Evolutionary conservation across 2,888 invertebrate genomes (phyloP), one percentile per base, ranked within the genome.

Genomic region (Amiota communis): DNA sequence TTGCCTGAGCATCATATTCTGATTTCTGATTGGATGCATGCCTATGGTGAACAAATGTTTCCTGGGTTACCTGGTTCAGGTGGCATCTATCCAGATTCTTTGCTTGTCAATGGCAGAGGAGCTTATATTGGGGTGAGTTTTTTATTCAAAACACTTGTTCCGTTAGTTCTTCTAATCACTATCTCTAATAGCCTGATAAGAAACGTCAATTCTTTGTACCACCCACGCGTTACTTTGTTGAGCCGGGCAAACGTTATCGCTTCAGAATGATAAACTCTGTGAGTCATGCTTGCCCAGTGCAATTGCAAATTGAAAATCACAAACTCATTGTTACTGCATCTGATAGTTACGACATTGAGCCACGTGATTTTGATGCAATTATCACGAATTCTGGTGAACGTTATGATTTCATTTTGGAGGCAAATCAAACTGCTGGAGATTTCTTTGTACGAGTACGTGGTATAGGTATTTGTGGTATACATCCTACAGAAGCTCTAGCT

Each of bases 1-100:
- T 91, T 91, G 48, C 88, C 89, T 1, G 93, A 93, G 67, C 95
- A 96, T 89, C 91, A 92, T 2, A 92, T 97, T 83, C 88, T 93
- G 36, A 91, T 96, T 10, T 92, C 93, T 1, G 97, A 97, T 86
- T 97, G 97, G 96, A 92, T 94, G 78, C 93, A 94, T 79, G 91
- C 92, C 75, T 88, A 93, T 12, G 93, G 84, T 4, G 87, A 87
- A 71, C 81, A 85, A 72, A 79, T 80, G 73, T 73, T 77, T 36
- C 88, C 87, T 1, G 89, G 88, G 0, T 75, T 86, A 4, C 82
- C 81, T 65, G 74, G 78, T 71, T 51, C 78, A 0, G 46, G 36
- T 9, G 82, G 84, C 23, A 82, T 84, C 49, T 74, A 70, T 64
- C 86, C 88, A 0, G 80, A 84, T 68, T 81, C 84, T 1, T 71